Base-by-base conservation (phyloP, 2,888 invertebrate genomes). In the Xylota sylvarum region DNA sequence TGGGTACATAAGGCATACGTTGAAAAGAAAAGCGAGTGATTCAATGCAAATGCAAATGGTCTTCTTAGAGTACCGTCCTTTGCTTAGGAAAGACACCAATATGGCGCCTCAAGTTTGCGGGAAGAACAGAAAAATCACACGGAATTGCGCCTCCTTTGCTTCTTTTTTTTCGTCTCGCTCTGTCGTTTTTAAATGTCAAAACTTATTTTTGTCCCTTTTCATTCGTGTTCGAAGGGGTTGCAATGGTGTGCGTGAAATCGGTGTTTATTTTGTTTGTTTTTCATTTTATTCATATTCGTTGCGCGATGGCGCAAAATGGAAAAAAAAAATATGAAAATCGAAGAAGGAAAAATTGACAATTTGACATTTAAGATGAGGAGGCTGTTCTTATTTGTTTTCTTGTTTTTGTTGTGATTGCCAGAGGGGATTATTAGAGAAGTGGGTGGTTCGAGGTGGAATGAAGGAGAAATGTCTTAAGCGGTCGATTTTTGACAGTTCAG, bases 181-280 rank as follows among this genome's bases (percentile, higher is more conserved):
- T 80, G 17, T 72, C 79, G 46, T 35, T 46, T 35, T 55, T 37
- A 79, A 78, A 79, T 85, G 85, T 85, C 85, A 85, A 72, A 85
- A 70, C 17, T 64, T 70, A 62, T 76, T 76, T 76, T 80, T 30
- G 84, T 85, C 80, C 50, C 69, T 64, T 79, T 85, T 69, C 40
- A 32, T 46, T 81, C 43, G 32, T 37, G 14, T 60, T 73, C 9
- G 27, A 43, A 14, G 48, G 4, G 10, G 12, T 2, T 55, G 4
- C 14, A n/a, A 1, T 77, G 6, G 65, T 72, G 62, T 67, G 69
- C 10, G 17, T 60, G 14, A 14, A 23, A 19, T 46, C 37, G 17
- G 35, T 86, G 82, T 86, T 85, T 85, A 65, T 81, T 81, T 81
- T 82, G 77, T 60, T 73, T 72, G 46, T 62, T 62, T 32, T 40